A percentile compares a stretch with the other conserved stretches of the same genome.
These are phyloP conservation scores for Lasioglossum malachurum DNA, from an alignment of 2,888 invertebrate genomes.

Conservation along the genomic window DNA sequence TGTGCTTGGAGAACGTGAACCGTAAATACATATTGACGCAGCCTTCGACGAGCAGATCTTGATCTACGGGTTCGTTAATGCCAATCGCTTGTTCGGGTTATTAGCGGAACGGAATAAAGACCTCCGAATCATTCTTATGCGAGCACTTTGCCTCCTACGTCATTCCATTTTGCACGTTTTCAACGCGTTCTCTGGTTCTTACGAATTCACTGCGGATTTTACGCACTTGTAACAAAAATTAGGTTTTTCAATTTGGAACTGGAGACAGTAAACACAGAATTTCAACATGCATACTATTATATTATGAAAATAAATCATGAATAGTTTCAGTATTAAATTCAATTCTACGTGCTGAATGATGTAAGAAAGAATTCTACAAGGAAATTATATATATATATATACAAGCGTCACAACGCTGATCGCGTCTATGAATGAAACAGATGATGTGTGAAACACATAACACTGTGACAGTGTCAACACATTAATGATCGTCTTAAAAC, in stretches of 20 bases:
- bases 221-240: too few relatives aligned
- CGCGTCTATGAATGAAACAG: background rate
- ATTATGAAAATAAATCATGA: too few relatives aligned
- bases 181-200: background rate
- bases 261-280: too few relatives aligned
- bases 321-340: too few relatives aligned
- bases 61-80: slow-evolving; percentile 51
- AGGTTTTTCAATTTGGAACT: too few relatives aligned
- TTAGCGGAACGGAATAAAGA: slow-evolving; percentile 25
- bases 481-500: background rate
- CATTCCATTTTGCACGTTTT: background rate
- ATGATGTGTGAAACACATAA: background rate
- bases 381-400: background rate
- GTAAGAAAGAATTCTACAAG: background rate
- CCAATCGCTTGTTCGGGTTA: slow-evolving; percentile 50
- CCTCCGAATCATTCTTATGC: background rate
- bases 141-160: background rate
- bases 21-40: slow-evolving; percentile 1
- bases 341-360: background rate
- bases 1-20: slow-evolving; percentile 8
- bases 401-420: background rate
- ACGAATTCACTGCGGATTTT: too few relatives aligned
- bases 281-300: too few relatives aligned
- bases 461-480: background rate
- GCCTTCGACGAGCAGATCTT: slow-evolving; percentile 19